Percentiles rank a stretch among this genome's conserved stretches.
These are phyloP conservation scores for Macquaria australasica DNA, from an alignment of 2,113 vertebrate species.

Conservation along the genomic window DNA sequence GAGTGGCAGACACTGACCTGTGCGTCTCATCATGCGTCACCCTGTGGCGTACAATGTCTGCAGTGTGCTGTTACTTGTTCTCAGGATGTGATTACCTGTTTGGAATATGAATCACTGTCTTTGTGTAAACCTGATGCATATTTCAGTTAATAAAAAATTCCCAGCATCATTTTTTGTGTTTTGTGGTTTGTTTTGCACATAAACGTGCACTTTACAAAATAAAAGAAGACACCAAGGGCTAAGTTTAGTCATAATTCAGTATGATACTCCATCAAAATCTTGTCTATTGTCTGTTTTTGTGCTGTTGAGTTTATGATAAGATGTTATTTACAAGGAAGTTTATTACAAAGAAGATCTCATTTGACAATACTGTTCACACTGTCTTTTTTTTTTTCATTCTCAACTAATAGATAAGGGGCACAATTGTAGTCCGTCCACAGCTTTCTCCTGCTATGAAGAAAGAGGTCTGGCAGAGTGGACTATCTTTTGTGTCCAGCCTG, in stretches of 20 bases:
- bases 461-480: not conserved
- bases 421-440: not conserved
- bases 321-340: not conserved
- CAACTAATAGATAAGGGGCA: not conserved
- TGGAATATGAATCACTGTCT: constrained; percentile 29
- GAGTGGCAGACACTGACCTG: constrained; percentile 2
- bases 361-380: not conserved
- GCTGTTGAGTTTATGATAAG: not conserved
- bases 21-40: constrained; percentile 11
- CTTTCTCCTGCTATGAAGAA: not conserved
- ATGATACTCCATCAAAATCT: not conserved
- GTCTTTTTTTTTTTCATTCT: not conserved
- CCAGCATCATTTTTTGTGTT: constrained; percentile 58
- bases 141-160: constrained; percentile 72
- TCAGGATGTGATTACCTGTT: constrained; percentile 65
- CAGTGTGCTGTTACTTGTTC: constrained; percentile 23
- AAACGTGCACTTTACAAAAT: not conserved
- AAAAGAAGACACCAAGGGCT: too few relatives aligned
- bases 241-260: not conserved
- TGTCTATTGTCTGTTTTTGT: not conserved
- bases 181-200: constrained; percentile 6
- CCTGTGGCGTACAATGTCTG: not conserved
- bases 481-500: not conserved
- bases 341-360: not conserved
- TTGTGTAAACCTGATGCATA: constrained; percentile 34